phyloP scores from a whole-genome alignment of 2,888 invertebrate species.

The Papilio elwesi region DNA sequence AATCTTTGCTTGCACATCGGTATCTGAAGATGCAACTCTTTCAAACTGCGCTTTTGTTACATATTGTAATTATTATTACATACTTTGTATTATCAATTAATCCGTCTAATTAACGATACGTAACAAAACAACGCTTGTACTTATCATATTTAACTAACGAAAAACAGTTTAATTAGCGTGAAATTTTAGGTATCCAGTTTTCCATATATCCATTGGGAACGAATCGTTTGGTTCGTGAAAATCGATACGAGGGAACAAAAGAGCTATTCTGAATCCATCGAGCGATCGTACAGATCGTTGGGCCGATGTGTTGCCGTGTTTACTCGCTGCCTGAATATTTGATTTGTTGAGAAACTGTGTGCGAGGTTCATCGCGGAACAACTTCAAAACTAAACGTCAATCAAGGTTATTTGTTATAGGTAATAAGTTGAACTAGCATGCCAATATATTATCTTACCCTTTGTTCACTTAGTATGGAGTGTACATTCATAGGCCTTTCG shows the following conservation, averaged over 20 bases:
- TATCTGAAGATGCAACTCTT: too few relatives aligned
- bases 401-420: slow-evolving; percentile 1
- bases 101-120: too few relatives aligned
- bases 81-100: too few relatives aligned
- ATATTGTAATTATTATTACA: too few relatives aligned
- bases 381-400: slow-evolving; percentile 1
- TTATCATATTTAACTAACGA: too few relatives aligned
- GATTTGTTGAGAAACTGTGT: slow-evolving; percentile 3
- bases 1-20: too few relatives aligned
- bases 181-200: too few relatives aligned
- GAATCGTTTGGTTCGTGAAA: not conserved
- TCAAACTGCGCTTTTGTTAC: too few relatives aligned
- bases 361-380: not conserved
- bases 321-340: slow-evolving; percentile 7
- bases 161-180: too few relatives aligned
- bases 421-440: too few relatives aligned
- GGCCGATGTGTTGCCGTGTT: not conserved
- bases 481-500: too few relatives aligned
- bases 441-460: not conserved
- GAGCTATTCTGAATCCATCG: not conserved
- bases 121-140: too few relatives aligned
- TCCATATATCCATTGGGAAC: not conserved
- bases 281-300: not conserved
- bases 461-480: not conserved
- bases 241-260: not conserved